Percentiles rank a stretch among this genome's conserved stretches.
phyloP scores from a whole-genome alignment of 1,140 invertebrate genomes.

The Eupristina koningsbergeri region DNA sequence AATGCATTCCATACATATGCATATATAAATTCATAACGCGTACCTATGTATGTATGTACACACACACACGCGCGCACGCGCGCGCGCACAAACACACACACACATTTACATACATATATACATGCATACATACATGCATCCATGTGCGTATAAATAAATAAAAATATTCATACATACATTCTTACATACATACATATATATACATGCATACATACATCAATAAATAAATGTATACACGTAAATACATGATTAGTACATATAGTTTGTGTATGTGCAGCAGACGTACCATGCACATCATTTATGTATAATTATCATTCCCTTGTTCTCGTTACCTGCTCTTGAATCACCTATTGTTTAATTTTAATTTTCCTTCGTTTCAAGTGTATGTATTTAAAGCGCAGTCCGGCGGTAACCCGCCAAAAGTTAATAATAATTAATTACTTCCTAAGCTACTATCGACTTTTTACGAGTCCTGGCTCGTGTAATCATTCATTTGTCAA shows the following conservation, averaged over 20 bases:
- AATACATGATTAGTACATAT: neutral
- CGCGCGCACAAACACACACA: too few species aligned
- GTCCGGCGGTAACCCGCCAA: neutral
- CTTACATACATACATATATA: neutral
- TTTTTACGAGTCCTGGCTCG: constrained; percentile 49
- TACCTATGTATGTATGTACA: too few species aligned
- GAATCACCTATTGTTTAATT: neutral
- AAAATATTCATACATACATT: too few species aligned
- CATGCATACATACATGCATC: too few species aligned
- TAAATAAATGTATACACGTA: neutral
- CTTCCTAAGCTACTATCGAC: constrained; percentile 38
- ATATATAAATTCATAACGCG: neutral
- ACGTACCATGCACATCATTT: constrained; percentile 3
- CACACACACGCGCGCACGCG: too few species aligned
- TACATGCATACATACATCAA: neutral
- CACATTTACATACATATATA: too few species aligned
- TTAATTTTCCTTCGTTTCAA: neutral
- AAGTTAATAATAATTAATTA: constrained; percentile 35
- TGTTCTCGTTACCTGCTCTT: neutral
- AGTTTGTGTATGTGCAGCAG: neutral
- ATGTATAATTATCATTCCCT: constrained; percentile 10
- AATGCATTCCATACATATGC: neutral
- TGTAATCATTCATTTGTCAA: neutral
- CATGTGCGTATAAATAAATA: too few species aligned
- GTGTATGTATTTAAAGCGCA: neutral